phyloP scores from a whole-genome alignment of 2,113 vertebrate genomes.

The Crotalus viridis region DNA sequence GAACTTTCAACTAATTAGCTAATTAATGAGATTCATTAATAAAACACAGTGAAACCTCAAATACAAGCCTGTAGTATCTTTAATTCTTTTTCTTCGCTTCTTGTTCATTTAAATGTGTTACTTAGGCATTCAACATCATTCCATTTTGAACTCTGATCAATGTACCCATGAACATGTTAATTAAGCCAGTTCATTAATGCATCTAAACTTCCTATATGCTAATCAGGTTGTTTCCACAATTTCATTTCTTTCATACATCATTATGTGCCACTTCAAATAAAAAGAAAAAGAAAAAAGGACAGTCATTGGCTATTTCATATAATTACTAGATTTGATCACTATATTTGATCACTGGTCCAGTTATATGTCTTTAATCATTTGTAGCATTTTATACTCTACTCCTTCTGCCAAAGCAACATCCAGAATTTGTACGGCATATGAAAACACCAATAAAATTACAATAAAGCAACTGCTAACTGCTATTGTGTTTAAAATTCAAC shows the following conservation, averaged over 20 bases:
- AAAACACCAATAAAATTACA: not conserved
- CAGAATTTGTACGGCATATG: not conserved
- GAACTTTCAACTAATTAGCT: constrained; percentile 10
- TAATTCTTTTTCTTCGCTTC: constrained; percentile 11
- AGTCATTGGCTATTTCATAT: not conserved
- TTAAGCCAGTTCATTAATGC: not conserved
- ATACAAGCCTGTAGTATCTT: not conserved
- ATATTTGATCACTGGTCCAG: not conserved
- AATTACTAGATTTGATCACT: not conserved
- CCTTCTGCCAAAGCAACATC: not conserved
- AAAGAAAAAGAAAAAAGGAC: not conserved
- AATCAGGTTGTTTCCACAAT: not conserved
- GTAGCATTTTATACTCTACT: not conserved
- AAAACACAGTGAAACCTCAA: constrained; percentile 9
- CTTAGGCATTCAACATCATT: constrained; percentile 1
- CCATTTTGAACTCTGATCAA: not conserved
- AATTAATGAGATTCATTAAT: constrained; percentile 19
- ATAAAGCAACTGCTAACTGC: not conserved
- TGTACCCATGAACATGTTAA: not conserved
- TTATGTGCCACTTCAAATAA: not conserved
- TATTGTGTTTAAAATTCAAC: not conserved
- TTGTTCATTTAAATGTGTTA: constrained; percentile 4
- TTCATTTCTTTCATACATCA: not conserved
- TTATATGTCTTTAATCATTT: not conserved
- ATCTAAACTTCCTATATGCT: not conserved